phyloP scores from a whole-genome alignment of 2,113 vertebrate species.

The Dinomys branickii region DNA sequence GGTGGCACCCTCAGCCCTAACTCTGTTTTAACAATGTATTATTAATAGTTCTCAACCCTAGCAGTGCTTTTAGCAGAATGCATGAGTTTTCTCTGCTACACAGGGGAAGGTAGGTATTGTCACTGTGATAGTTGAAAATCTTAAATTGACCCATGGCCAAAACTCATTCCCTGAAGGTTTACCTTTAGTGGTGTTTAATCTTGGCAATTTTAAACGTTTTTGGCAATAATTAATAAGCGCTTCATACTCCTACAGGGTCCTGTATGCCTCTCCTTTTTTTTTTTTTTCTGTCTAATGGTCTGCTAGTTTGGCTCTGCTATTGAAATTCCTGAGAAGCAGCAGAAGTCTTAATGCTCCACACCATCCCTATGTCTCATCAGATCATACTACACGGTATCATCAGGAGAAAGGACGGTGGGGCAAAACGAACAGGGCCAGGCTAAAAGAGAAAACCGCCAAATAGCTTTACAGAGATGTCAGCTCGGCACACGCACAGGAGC shows the following conservation, averaged over 20 bases:
- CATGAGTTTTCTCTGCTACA: background rate
- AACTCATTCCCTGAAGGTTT: constrained; percentile 9
- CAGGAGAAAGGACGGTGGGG: constrained; percentile 41
- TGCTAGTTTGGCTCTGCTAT: background rate
- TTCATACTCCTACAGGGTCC: background rate
- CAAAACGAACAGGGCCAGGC: constrained; percentile 47
- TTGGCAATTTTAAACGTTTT: constrained; percentile 13
- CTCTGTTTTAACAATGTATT: background rate
- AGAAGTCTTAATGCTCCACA: constrained; percentile 40
- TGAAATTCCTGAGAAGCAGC: constrained; percentile 37
- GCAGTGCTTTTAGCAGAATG: background rate
- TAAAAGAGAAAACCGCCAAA: constrained; percentile 60
- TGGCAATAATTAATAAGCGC: constrained; percentile 6
- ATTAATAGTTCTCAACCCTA: constrained; percentile 9
- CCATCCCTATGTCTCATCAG: constrained; percentile 54
- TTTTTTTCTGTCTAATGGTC: constrained; percentile 23
- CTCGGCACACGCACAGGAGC: background rate
- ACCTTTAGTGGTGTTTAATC: constrained; percentile 13
- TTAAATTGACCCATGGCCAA: constrained; percentile 21
- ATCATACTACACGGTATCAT: constrained; percentile 42
- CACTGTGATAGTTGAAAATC: background rate
- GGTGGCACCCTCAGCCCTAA: background rate
- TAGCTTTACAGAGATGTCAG: constrained; percentile 64
- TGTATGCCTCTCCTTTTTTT: background rate
- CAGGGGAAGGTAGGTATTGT: background rate